phyloP scores from a whole-genome alignment of 2,888 invertebrate genomes.

The Hydrotaea diabolus region DNA sequence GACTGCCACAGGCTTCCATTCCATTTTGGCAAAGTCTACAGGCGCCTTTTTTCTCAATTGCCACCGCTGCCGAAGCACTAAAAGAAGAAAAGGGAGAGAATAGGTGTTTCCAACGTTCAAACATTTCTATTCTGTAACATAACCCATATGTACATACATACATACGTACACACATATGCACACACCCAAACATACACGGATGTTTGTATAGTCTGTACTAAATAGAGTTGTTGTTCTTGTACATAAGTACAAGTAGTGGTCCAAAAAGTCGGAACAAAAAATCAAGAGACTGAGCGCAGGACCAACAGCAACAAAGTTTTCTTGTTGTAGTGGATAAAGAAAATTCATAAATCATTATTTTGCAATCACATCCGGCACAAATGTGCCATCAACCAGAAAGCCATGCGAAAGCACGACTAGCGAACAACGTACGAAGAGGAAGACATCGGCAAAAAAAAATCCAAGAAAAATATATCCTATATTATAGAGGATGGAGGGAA shows the following conservation, averaged over 20 bases:
- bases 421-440: constrained; percentile 10
- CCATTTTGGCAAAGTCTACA: constrained; percentile 65
- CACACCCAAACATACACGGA: neutral
- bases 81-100: constrained; percentile 41
- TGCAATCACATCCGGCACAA: constrained; percentile 71
- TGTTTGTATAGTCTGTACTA: constrained; percentile 12
- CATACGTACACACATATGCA: neutral
- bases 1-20: constrained; percentile 23
- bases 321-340: constrained; percentile 69
- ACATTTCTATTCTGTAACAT: constrained; percentile 50
- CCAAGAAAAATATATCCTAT: constrained; percentile 9
- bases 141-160: constrained; percentile 35
- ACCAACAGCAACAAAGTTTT: constrained; percentile 42
- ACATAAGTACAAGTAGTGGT: constrained; percentile 37
- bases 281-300: constrained; percentile 8
- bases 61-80: neutral
- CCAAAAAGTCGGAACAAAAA: constrained; percentile 33
- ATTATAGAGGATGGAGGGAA: constrained; percentile 19
- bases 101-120: constrained; percentile 65
- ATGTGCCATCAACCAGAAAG: constrained; percentile 65
- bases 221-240: constrained; percentile 42
- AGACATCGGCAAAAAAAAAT: constrained; percentile 17
- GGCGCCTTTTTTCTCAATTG: constrained; percentile 60
- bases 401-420: constrained; percentile 53
- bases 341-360: constrained; percentile 73